Evolutionary conservation across 2,113 vertebrate species (phyloP).

Genomic region (Calyptomena viridis): DNA sequence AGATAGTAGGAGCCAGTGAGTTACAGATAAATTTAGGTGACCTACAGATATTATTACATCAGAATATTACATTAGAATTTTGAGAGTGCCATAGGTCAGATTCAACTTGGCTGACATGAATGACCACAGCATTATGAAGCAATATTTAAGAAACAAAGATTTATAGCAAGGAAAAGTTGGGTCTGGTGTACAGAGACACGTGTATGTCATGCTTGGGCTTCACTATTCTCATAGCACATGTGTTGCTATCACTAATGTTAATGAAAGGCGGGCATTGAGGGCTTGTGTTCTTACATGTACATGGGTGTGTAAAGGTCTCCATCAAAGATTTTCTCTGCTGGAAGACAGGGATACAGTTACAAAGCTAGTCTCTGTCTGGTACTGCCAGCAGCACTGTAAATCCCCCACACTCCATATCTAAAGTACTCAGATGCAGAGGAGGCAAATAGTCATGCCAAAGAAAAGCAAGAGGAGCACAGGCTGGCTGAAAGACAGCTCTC

Average conservation of each 20-base stretch:
- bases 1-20: neutral
- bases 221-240: neutral
- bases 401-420: constrained; percentile 36
- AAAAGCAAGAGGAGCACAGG: neutral
- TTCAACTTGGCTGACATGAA: neutral
- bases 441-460: neutral
- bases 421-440: constrained; percentile 35
- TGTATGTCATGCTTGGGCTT: neutral
- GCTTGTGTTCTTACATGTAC: constrained; percentile 20
- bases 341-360: constrained; percentile 20
- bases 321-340: constrained; percentile 40
- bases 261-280: neutral
- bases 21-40: neutral
- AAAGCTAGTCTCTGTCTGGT: constrained; percentile 36
- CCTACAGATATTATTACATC: neutral
- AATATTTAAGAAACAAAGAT: neutral
- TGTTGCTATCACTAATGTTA: neutral
- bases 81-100: neutral
- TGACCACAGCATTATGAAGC: neutral
- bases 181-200: neutral
- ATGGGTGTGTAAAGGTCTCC: constrained; percentile 16
- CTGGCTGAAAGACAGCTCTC: neutral
- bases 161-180: neutral
- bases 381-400: constrained; percentile 35
- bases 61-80: too few species aligned